Evolutionary conservation across 2,113 vertebrate species (phyloP), one percentile per base, ranked within the genome.

Genomic region (Syrmaticus mikado): DNA sequence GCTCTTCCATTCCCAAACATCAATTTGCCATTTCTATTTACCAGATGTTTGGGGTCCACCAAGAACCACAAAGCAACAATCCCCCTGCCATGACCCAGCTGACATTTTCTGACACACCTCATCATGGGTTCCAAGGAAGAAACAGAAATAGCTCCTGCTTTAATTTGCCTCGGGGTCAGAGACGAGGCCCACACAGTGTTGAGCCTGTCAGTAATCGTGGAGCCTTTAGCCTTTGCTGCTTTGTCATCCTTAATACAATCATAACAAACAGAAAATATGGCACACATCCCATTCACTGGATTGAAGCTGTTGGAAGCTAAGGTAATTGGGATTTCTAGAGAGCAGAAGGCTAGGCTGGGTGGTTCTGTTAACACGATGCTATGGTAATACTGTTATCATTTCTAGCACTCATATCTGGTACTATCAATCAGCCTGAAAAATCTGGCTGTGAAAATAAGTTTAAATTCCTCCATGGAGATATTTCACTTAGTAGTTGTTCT

Each of bases 391-490:
- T 1, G 2, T 27, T 67, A 41, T 77, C 13, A 30, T 57, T 86
- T 62, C 28, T 25, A 74, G 55, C 10, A 20, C 34, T 87, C 55
- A 58, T 83, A 70, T 15, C 41, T 75, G 75, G n/a, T 34, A 79
- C 61, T 58, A 91, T 14, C 67, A 91, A 50, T 14, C 71, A 92
- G 60, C 60, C 41, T 43, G 55, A 95, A 57, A 53, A 81, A 93
- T 78, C 43, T 34, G 68, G 52, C 40, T 82, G 27, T 92, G 86
- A 93, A 95, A 91, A 81, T 57, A 92, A 87, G 45, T 81, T 82
- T 55, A 38, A 82, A 91, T 21, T 45, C 80, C 82, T 80, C 41
- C 32, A 43, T 28, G 81, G 67, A 91, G 21, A 43, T 55, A 87
- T 74, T 92, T 85, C 61, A 66, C 43, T 70, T 62, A 75, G 66